A percentile compares a stretch with the other conserved stretches of the same genome.
These are phyloP conservation scores for Labeo calbasu DNA, from an alignment of 2,797 vertebrate species.

Conservation along the genomic window DNA sequence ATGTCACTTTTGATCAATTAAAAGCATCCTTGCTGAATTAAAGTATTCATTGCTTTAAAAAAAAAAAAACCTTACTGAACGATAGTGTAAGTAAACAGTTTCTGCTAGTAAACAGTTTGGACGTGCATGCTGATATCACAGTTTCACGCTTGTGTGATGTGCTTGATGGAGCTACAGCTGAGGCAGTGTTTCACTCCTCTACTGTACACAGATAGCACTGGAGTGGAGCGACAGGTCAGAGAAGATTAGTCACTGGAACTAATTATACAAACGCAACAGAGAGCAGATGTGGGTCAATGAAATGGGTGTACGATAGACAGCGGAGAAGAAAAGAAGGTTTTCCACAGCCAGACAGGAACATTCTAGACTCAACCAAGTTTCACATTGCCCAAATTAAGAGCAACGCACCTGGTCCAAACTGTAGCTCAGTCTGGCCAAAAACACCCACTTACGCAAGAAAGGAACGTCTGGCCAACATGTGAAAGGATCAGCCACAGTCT, in stretches of 20 bases:
- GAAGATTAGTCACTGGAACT: conserved; percentile 44
- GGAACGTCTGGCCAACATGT: not conserved
- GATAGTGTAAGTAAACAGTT: not conserved
- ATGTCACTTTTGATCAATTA: not conserved
- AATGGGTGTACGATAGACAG: conserved; percentile 43
- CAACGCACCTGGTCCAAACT: not conserved
- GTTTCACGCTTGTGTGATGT: not conserved
- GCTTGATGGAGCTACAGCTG: not conserved
- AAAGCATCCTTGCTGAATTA: not conserved
- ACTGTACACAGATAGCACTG: conserved; percentile 41
- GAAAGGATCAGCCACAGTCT: not conserved
- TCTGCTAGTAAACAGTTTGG: not conserved
- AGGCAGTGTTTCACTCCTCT: conserved; percentile 40
- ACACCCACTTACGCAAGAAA: not conserved
- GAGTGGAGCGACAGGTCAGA: conserved; percentile 35
- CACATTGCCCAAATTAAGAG: not conserved
- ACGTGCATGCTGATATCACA: conserved; percentile 20
- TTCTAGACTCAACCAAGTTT: conserved; percentile 24
- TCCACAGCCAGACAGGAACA: conserved; percentile 7
- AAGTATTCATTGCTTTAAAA: not conserved
- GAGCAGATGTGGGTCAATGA: conserved; percentile 47
- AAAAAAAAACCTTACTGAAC: not conserved
- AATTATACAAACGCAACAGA: conserved; percentile 36
- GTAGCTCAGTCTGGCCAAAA: not conserved
- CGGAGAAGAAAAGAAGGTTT: conserved; percentile 28